Evolutionary conservation across 2,888 invertebrate genomes (phyloP), one percentile per base, ranked within the genome.

Genomic region (Caenorhabditis plicata): DNA sequence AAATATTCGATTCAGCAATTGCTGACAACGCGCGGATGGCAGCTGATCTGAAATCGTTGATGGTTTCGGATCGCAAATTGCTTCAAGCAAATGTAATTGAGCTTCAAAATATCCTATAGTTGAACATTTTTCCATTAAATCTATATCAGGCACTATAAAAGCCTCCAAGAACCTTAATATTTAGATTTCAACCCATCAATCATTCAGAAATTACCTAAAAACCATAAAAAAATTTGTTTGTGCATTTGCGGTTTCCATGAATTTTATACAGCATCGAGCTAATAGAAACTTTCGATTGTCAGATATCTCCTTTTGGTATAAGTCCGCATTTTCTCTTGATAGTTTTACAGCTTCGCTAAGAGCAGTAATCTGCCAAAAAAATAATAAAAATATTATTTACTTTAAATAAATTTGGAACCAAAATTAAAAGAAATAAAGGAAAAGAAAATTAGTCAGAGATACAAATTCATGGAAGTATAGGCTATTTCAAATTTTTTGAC

Each of bases 191-290:
- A n/a, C 15, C 19, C 17, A 36, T 38, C 4, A 20, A 11, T 46
- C 15, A 5, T 38, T 20, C 19, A 35, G n/a, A 41, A 15, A 4
- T 8, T 9, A 56, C 56, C 56, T 50, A 35, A 57, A 43, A 5
- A 58, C 13, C 35, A 48, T 51, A 35, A 52, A 58, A 44, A 52
- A 52, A 11, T 52, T 48, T 0, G 57, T 52, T 31, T 58, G 48
- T 13, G 52, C 44, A 5, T 48, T 49, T n/a, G 52, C 43, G 0
- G 27, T n/a, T 4, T 41, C 35, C 38, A 58, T 31, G 31, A 53
- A 58, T 36, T 58, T 45, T 2, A 58, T 33, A 19, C 58, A 58
- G 17, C 49, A 49, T 2, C 45, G 17, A 5, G 40, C 38, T 15
- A 58, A 36, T 11, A 48, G 31, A 19, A 53, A 25, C 9, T 41